Evolutionary conservation across 2,113 vertebrate species (phyloP), one percentile per base, ranked within the genome.

Genomic region (Ceratotherium simum): DNA sequence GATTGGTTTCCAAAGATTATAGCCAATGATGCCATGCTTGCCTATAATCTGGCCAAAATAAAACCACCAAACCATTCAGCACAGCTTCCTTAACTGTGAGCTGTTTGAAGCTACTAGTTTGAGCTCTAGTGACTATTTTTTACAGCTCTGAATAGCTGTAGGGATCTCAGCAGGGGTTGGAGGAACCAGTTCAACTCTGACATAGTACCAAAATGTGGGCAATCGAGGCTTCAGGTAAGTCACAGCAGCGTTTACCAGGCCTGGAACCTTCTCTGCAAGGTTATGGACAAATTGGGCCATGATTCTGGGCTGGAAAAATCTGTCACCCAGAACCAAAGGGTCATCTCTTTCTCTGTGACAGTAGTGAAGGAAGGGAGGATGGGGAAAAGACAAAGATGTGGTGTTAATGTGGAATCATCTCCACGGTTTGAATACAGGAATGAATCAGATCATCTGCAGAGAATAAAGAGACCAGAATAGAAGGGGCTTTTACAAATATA

Each of bases 1-100:
- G 97, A 97, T 25, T 72, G 97, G 36, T 62, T 95, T 92, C 99
- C 97, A 99, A 86, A 99, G 99, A 60, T 98, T 97, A 92, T 99
- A 99, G 79, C 99, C 99, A 6, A 99, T 36, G 39, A 99, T 12
- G 96, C 99, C 98, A 0, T 99, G 81, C 98, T 99, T 99, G 94
- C 99, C 99, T 18, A 99, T 99, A 97, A 99, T 99, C 98, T 99
- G 99, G 27, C 99, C 99, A 3, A 99, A 99, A 98, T 99, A 99
- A 98, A 99, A 99, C 99, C 99, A 99, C 99, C 97, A 99, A 98
- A 39, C 99, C 99, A 2, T 99, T 99, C 98, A 99, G 99, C 48
- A 99, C 0, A 1, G 99, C 99, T 1, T 99, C 99, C 99, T 96
- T 99, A 48, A 48, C 99, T 21, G 99, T 99, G 76, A 99, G 97